Conservation (phyloP, 1,140 invertebrate species). For the Drosophila prosaltans region DNA sequence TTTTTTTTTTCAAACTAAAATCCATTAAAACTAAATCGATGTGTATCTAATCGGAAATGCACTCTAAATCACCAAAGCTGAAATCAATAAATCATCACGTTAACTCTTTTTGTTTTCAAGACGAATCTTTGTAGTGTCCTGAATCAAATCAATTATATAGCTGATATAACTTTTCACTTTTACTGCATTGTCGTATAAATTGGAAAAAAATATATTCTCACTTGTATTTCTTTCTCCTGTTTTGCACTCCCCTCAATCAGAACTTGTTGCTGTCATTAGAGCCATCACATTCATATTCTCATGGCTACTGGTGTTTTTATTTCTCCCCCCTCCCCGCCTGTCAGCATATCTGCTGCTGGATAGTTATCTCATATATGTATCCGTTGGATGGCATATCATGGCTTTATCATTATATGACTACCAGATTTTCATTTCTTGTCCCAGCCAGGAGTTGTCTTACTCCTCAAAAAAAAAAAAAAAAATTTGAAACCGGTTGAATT, state of each 20-base stretch:
- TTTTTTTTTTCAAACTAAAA: not conserved
- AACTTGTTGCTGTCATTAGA: constrained; percentile 47
- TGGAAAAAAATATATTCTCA: not conserved
- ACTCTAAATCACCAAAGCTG: not conserved
- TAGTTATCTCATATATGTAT: constrained; percentile 67
- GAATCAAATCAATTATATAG: no score
- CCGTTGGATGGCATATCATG: constrained; percentile 59
- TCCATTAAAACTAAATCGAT: not conserved
- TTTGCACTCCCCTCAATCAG: not conserved
- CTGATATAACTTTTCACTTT: not conserved
- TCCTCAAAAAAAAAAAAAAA: constrained; percentile 7
- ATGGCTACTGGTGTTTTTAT: constrained; percentile 63
- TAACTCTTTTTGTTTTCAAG: no score
- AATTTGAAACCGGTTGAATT: constrained; percentile 49
- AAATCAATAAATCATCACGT: no score
- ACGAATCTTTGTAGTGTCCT: no score
- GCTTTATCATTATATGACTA: constrained; percentile 63
- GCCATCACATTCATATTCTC: constrained; percentile 39
- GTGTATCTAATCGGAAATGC: not conserved
- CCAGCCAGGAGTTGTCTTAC: constrained; percentile 27
- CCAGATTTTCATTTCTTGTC: constrained; percentile 41
- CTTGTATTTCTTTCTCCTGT: not conserved
- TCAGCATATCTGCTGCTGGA: constrained; percentile 48
- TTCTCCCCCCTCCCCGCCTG: constrained; percentile 25
- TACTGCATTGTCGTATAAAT: not conserved